Evolutionary conservation across 1,140 invertebrate species (phyloP).

Genomic region (Nebria ingens): DNA sequence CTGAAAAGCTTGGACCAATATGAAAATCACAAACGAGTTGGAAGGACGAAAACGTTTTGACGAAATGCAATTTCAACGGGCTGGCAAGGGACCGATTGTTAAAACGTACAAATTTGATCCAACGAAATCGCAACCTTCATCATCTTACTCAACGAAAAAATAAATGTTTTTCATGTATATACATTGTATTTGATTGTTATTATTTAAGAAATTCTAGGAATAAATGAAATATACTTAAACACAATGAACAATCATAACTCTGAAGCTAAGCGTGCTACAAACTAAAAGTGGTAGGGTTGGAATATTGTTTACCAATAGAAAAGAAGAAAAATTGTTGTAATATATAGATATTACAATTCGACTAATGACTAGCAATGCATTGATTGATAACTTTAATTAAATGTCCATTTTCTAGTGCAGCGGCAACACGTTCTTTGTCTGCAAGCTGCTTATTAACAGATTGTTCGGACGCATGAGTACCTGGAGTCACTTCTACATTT

Average conservation of each 20-base stretch:
- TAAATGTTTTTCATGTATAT: too few relatives aligned
- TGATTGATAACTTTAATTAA: slow-evolving; percentile 91
- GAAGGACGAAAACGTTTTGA: slow-evolving; percentile 66
- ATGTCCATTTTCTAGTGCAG: slow-evolving; percentile 88
- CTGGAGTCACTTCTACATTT: slow-evolving; percentile 80
- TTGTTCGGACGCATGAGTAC: slow-evolving; percentile 81
- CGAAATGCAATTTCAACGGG: slow-evolving; percentile 65
- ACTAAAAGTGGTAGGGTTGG: too few relatives aligned
- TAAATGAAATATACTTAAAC: neutral
- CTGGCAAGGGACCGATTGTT: slow-evolving; percentile 70
- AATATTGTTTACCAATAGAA: too few relatives aligned
- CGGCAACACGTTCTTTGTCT: slow-evolving; percentile 96
- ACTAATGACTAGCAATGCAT: slow-evolving; percentile 51
- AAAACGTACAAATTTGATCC: slow-evolving; percentile 86
- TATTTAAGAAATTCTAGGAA: neutral
- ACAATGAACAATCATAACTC: neutral
- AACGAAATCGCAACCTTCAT: slow-evolving; percentile 45
- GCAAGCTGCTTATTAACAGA: slow-evolving; percentile 96
- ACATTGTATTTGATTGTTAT: slow-evolving; percentile 11
- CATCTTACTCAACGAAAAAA: slow-evolving; percentile 33
- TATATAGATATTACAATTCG: slow-evolving; percentile 16
- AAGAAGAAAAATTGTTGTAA: neutral
- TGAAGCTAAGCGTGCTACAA: too few relatives aligned
- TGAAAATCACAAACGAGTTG: slow-evolving; percentile 67
- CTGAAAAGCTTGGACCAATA: slow-evolving; percentile 63